Conservation (phyloP, 1,140 invertebrate genomes). For the Drosophila mauritiana region DNA sequence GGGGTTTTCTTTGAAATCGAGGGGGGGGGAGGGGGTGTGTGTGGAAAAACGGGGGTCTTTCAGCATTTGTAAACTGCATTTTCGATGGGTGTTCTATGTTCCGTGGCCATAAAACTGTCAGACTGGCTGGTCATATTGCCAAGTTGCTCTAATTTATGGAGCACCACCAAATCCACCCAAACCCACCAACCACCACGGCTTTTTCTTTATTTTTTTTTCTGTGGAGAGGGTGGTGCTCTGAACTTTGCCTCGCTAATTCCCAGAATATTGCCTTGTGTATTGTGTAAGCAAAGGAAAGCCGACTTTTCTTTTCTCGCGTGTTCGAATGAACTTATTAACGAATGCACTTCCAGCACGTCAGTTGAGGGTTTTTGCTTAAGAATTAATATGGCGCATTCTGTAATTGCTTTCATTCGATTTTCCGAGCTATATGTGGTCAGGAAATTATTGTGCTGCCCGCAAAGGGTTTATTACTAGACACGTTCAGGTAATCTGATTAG, state of each 20-base stretch:
- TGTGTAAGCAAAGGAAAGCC: constrained; percentile 35
- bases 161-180: constrained; percentile 7
- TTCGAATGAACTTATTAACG: constrained; percentile 8
- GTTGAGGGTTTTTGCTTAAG: not conserved
- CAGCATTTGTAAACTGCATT: constrained; percentile 35
- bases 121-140: constrained; percentile 56
- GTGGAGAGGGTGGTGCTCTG: constrained; percentile 9
- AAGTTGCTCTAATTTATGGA: constrained; percentile 68
- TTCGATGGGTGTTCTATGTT: constrained; percentile 40
- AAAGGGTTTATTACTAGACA: no score
- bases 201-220: not conserved
- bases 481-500: no score
- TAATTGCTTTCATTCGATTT: not conserved
- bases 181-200: constrained; percentile 13
- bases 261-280: constrained; percentile 9
- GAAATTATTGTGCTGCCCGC: not conserved
- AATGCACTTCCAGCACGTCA: constrained; percentile 2
- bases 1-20: not conserved
- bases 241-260: constrained; percentile 51
- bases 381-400: not conserved
- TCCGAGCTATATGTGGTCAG: not conserved
- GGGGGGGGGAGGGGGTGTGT: not conserved
- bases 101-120: constrained; percentile 76
- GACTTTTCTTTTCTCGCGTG: constrained; percentile 23
- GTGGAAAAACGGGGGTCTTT: constrained; percentile 1